phyloP scores from a whole-genome alignment of 2,888 invertebrate species.

The Chloroclystis v-ata region DNA sequence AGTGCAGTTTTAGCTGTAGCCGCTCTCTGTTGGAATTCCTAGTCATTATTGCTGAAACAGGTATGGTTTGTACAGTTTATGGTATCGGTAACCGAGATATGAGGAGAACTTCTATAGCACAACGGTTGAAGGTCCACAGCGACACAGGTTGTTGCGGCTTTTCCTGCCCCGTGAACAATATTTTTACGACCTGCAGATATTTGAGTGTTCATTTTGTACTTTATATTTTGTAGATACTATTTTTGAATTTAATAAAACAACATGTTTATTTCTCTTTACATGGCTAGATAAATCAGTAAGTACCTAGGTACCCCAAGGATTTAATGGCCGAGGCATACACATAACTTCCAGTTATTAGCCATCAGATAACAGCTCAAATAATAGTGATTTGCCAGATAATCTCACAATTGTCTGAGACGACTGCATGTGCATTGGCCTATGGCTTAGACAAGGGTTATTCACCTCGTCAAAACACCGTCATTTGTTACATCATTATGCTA shows the following conservation, averaged over 20 bases:
- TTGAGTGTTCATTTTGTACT: too few relatives aligned
- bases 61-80: background rate
- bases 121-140: too few relatives aligned
- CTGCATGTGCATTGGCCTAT: conserved; percentile 21
- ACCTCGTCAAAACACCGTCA: conserved; percentile 24
- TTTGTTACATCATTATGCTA: conserved; percentile 23
- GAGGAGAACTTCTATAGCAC: too few relatives aligned
- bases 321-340: background rate
- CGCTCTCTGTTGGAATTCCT: conserved; percentile 24
- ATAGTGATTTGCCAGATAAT: conserved; percentile 14
- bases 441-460: conserved; percentile 23
- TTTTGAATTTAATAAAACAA: too few relatives aligned
- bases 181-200: too few relatives aligned
- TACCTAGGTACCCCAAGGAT: too few relatives aligned
- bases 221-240: too few relatives aligned
- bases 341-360: conserved; percentile 3
- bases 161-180: too few relatives aligned
- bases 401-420: conserved; percentile 19
- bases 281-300: too few relatives aligned
- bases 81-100: background rate
- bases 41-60: conserved; percentile 17
- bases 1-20: conserved; percentile 34
- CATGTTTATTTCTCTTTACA: too few relatives aligned
- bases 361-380: conserved; percentile 16
- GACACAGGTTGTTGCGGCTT: too few relatives aligned